These are phyloP conservation scores for Geotria australis DNA, from an alignment of 2,797 vertebrate genomes.

Conservation along the genomic window DNA sequence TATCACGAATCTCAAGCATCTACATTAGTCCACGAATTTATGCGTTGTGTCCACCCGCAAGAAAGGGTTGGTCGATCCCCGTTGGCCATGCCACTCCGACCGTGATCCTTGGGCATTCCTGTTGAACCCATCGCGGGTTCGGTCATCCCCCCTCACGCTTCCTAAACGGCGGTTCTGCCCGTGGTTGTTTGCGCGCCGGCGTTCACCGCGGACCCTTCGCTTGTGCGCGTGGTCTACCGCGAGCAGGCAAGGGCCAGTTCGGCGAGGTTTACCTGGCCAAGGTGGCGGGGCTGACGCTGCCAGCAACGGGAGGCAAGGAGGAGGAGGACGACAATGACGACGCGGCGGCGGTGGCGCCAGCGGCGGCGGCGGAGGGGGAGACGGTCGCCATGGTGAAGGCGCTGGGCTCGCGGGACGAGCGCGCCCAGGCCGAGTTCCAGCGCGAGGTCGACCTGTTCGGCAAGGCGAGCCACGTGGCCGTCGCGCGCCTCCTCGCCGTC, in stretches of 20 bases:
- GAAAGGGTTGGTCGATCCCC: too few relatives aligned
- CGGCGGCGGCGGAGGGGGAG: constrained; percentile 17
- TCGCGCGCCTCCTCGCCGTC: constrained; percentile 55
- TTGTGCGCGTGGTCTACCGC: background rate
- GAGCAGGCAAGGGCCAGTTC: constrained; percentile 62
- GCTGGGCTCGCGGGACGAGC: constrained; percentile 51
- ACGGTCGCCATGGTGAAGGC: constrained; percentile 71
- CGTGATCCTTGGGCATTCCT: too few relatives aligned
- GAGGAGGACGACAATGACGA: constrained; percentile 40
- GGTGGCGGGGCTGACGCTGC: constrained; percentile 20
- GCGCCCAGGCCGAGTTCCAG: constrained; percentile 57
- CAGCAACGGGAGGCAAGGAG: background rate
- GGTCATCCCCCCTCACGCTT: too few relatives aligned
- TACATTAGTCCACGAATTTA: too few relatives aligned
- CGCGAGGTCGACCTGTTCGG: constrained; percentile 79
- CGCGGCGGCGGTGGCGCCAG: constrained; percentile 39
- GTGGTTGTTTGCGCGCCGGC: too few relatives aligned
- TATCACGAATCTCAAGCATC: too few relatives aligned
- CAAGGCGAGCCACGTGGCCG: constrained; percentile 49
- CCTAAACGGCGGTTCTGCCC: too few relatives aligned
- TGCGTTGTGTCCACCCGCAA: too few relatives aligned
- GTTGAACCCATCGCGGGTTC: too few relatives aligned
- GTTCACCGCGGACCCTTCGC: too few relatives aligned
- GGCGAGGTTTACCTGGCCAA: constrained; percentile 87
- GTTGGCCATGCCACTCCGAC: too few relatives aligned